Evolutionary conservation across 37 sponge, comb jelly and placozoan genomes (phyloP).

Genomic region (Tethya wilhelma): DNA sequence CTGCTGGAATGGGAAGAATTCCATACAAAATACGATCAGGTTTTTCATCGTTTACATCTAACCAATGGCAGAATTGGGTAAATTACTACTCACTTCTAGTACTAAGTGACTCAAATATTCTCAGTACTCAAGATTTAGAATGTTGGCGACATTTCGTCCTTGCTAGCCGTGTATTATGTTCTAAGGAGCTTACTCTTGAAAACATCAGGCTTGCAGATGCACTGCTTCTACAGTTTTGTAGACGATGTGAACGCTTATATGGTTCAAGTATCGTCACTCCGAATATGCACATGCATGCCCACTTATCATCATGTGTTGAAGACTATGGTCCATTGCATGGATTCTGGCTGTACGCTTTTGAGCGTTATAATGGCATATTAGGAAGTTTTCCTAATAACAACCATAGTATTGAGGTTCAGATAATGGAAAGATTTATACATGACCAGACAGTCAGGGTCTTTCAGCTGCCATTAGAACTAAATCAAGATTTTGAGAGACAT

Average conservation of each 20-base stretch:
- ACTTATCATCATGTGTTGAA: constrained; percentile 11
- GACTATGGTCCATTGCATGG: constrained; percentile 51
- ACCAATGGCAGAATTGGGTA: constrained; percentile 63
- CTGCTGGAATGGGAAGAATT: constrained; percentile 50
- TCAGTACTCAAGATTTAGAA: constrained; percentile 35
- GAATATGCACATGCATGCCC: constrained; percentile 53
- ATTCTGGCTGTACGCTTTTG: constrained; percentile 46
- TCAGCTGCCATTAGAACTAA: constrained; percentile 2
- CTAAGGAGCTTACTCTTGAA: too few species aligned
- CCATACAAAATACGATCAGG: constrained; percentile 42
- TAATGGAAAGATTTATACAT: constrained; percentile 1
- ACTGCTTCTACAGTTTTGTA: constrained; percentile 49
- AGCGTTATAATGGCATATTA: constrained; percentile 50
- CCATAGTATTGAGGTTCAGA: constrained; percentile 22
- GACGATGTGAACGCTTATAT: constrained; percentile 22
- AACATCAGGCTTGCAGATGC: constrained; percentile 39
- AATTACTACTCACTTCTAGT: constrained; percentile 34
- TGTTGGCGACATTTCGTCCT: constrained; percentile 60
- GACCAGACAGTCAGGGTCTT: background rate
- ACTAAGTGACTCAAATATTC: constrained; percentile 27
- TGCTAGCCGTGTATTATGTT: too few species aligned
- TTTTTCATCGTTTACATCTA: constrained; percentile 46
- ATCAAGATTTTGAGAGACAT: constrained; percentile 26
- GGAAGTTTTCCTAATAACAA: constrained; percentile 20
- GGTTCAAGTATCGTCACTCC: constrained; percentile 28